Evolutionary conservation across 2,888 invertebrate genomes (phyloP).

Genomic region (Smittia aterrima): DNA sequence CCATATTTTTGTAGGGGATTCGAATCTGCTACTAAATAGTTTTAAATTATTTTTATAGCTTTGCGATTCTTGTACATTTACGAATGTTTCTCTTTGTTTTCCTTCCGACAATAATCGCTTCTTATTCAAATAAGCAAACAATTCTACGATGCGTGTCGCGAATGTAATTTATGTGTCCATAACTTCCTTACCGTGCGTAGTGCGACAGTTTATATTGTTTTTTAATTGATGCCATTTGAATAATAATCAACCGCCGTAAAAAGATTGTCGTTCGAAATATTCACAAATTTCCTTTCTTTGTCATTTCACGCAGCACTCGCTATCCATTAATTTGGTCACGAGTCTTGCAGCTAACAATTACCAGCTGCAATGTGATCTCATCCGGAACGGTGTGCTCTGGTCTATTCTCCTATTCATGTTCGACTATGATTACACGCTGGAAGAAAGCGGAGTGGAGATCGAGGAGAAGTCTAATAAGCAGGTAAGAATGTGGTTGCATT

Average conservation of each 20-base stretch:
- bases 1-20: too few species aligned
- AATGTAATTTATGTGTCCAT: conserved; percentile 10
- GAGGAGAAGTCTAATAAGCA: conserved; percentile 81
- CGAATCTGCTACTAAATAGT: too few species aligned
- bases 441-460: conserved; percentile 91
- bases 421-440: conserved; percentile 94
- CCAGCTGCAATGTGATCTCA: conserved; percentile 75
- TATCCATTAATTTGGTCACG: conserved; percentile 87
- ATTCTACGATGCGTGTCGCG: conserved; percentile 18
- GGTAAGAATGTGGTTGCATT: conserved; percentile 43
- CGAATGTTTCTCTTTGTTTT: too few species aligned
- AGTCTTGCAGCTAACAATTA: conserved; percentile 82
- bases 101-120: too few species aligned
- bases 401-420: conserved; percentile 87
- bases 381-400: conserved; percentile 87
- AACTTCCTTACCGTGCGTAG: background rate
- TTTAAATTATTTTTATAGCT: too few species aligned
- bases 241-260: conserved; percentile 8
- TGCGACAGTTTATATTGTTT: conserved; percentile 27
- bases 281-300: background rate
- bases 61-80: too few species aligned
- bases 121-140: background rate
- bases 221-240: conserved; percentile 28
- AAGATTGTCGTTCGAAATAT: background rate
- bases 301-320: conserved; percentile 61